Base-by-base conservation (phyloP, 2,113 vertebrate genomes). In the Chauna torquata region DNA sequence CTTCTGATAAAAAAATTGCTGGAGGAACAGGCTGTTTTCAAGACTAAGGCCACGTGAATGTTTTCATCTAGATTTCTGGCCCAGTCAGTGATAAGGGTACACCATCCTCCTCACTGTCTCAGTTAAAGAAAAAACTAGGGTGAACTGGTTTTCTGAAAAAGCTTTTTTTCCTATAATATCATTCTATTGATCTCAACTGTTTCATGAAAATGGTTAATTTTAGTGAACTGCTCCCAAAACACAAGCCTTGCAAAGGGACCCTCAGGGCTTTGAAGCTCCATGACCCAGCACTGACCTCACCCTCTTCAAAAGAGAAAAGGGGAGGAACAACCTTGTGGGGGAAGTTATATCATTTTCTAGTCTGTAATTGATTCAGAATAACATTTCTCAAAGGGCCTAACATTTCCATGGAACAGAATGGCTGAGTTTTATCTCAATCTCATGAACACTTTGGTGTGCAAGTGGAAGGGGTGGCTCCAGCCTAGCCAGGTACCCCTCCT, bases 361-460 rank as follows among this genome's bases (percentile, higher is more conserved):
- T 28, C 30, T 72, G 30, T 14, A 28, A 66, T 40, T 86, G 8
- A 81, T 94, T 42, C 44, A 86, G 54, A 75, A 45, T 19, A 61
- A 61, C 23, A 19, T 86, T 92, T 81, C 91, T 45, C 36, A 38
- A 71, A 55, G 14, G 10, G 4, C 20, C 36, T 7, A 16, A 15
- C 9, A n/a, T 68, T 76, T 82, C 44, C 52, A 52, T 16, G 20
- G 54, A 55, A 88, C 15, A 57, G 16, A 79, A 69, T n/a, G 62
- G 22, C 28, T 40, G 69, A 44, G 27, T 85, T 90, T 65, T 52
- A 70, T n/a, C 19, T 27, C 32, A 30, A 8, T 66, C 45, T 88
- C 49, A 42, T 13, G 8, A 42, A 25, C 17, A 7, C 16, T 69
- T 59, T 20, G 36, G 65, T 1, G 1, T 45, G 38, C 0, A 0